Evolutionary conservation across 2,113 vertebrate species (phyloP), one percentile per base, ranked within the genome.

Genomic region (Alosa alosa): DNA sequence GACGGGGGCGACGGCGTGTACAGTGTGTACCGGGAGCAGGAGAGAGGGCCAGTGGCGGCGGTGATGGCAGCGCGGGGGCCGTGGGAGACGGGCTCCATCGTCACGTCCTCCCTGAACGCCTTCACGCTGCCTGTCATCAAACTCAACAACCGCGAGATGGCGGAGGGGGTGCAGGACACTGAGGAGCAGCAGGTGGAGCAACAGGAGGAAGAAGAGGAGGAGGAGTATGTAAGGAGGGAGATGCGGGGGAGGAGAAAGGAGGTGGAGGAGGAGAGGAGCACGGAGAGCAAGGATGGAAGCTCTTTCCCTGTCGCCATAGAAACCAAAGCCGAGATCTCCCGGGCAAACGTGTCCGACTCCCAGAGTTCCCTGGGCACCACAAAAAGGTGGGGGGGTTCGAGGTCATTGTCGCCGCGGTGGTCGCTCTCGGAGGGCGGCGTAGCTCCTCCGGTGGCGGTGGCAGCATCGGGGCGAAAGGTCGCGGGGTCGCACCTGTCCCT

Each of bases 121-220:
- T 97, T 98, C 88, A 97, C 97, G 45, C 90, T 96, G 81, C 97
- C 98, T 0, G 86, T 96, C 88, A 95, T 94, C 8, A 97, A 95
- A 0, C 96, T 97, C 52, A 96, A 96, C 89, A 95, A 94, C 91
- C 93, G 93, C 88, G 94, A 94, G 82, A 91, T 96, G 91, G 95
- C 94, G 86, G 95, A 93, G 60, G 75, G 92, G 87, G 88, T 93
- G 84, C 86, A 85, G 1, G 81, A 0, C 82, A 64, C 4, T 10
- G 39, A 64, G 49, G 72, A 46, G 5, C 55, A 83, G 86, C 0
- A 68, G 85, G 57, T 90, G 90, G 50, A 87, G 60, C 41, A 88
- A 86, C 1, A 82, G 88, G 20, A 81, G 90, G 1, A 90, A 90
- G 84, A 8, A 18, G 4, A 60, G 17, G 55, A 8, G 22, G 49